Base-by-base conservation (phyloP, 2,797 vertebrate species). In the Sebastes variabilis region DNA sequence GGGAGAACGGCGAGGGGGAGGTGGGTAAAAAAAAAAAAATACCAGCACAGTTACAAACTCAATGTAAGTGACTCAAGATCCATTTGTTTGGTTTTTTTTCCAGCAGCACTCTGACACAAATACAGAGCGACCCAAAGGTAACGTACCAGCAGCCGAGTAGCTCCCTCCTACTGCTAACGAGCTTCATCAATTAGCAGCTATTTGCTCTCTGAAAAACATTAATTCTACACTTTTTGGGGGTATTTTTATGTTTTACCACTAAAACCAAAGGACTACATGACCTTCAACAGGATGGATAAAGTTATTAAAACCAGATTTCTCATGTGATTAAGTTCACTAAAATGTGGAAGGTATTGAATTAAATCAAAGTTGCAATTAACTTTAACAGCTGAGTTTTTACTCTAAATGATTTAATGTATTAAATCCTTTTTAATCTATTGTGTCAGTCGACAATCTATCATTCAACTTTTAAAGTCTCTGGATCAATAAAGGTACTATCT, bases 1-100 rank as follows among this genome's bases (percentile, higher is more conserved):
- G 67, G 81, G 82, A 88, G 90, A 90, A 74, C 72, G 79, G 54
- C 2, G 72, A 66, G 58, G 85, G 82, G 80, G 86, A 64, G 77
- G 80, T 54, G 78, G 81, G 79, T 24, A 6, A 14, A 62, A 49
- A 3, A 49, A 67, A 67, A 56, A 29, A 59, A 59, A 78, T 46
- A 65, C 27, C 68, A 70, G 30, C 38, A 54, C 49, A 18, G 18
- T 30, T 46, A 22, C 9, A 66, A 75, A 69, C 58, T 85, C 62
- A 25, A 85, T 38, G 65, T 67, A 66, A 58, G 27, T 1, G 12
- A 42, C 69, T 66, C 3, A 24, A 16, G 10, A 18, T 14, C 12
- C 20, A 14, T 20, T 6, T 8, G 2, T 30, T 3, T 46, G 14
- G 0, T 1, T 46, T 60, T 32, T 13, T 29, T 30, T 36, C 10